Base-by-base conservation (phyloP, 1,140 invertebrate genomes). In the Nebria ingens region DNA sequence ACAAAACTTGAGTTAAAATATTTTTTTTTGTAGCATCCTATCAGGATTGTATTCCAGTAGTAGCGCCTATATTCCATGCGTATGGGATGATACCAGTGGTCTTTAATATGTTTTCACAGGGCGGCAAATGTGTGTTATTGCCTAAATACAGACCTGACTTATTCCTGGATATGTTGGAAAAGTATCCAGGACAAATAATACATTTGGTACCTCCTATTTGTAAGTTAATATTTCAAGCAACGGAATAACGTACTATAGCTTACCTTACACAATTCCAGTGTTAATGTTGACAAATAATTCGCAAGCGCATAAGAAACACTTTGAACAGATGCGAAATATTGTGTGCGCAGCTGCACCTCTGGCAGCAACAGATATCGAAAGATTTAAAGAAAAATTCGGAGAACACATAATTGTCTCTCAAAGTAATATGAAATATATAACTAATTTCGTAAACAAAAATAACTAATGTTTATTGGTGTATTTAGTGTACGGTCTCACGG, bases 21-120 rank as follows among this genome's bases (percentile, higher is more conserved):
- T 34, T 45, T 11, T 45, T 4, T 45, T 17, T 71, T 55, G 38
- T 65, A 70, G 72, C 62, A 13, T 68, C 63, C 0, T 60, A 71
- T 57, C 80, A 82, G 67, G 76, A 79, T 23, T 68, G 76, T 0
- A 58, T 77, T 1, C 71, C 83, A 2, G 63, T 64, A 0, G 71
- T 91, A 2, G 67, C 93, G 34, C 91, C 90, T 2, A 81, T 90
- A 64, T 93, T 84, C 60, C 91, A 94, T 64, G 84, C 84, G 51
- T 93, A 87, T 64, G 89, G 88, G 0, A 71, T 90, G 52, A 75
- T 69, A 12, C 62, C 70, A 1, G 56, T 78, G 1, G 67, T 80
- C 64, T 55, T 83, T 0, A 72, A 77, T 34, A 78, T 76, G 59
- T 58, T 91, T 21, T 64, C 71, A 0, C 61, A 67, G 17, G 89